A percentile compares a stretch with the other conserved stretches of the same genome.
Evolutionary conservation across 2,888 invertebrate genomes (phyloP).

Genomic region (Sclerodermus sp.): DNA sequence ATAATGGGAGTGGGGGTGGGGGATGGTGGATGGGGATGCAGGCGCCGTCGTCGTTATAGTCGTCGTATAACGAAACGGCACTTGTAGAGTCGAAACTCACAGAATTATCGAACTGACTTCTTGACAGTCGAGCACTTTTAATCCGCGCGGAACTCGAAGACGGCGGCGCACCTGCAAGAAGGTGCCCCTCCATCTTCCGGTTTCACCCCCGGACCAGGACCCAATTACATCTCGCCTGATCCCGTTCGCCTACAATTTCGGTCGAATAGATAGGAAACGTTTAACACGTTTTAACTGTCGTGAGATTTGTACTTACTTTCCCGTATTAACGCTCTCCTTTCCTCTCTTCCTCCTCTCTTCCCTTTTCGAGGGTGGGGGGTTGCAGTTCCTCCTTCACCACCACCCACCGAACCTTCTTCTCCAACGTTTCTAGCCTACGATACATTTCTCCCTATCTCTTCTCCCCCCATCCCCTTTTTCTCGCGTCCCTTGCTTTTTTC

Average conservation of each 20-base stretch:
- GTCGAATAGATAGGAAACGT: constrained; percentile 34
- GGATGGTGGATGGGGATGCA: no score
- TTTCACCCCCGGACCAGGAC: constrained; percentile 21
- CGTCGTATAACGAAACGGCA: no score
- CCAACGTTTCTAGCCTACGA: no score
- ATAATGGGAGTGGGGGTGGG: no score
- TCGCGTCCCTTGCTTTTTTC: no score
- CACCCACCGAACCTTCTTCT: no score
- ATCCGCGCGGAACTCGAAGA: constrained; percentile 18
- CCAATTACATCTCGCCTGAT: constrained; percentile 39
- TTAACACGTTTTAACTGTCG: constrained; percentile 34
- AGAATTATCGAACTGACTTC: constrained; percentile 20
- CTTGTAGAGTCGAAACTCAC: constrained; percentile 9
- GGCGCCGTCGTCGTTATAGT: no score
- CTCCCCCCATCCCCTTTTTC: no score
- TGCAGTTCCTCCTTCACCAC: no score
- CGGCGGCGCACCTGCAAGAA: constrained; percentile 25
- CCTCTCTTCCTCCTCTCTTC: no score
- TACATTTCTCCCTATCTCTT: no score
- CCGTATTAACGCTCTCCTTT: background rate
- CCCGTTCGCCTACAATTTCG: constrained; percentile 28
- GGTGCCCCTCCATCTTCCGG: constrained; percentile 13
- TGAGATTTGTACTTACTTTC: constrained; percentile 30
- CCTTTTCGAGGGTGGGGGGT: no score
- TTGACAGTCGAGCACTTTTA: constrained; percentile 18